Evolutionary conservation across 2,113 vertebrate genomes (phyloP).

Genomic region (Heptranchias perlo): DNA sequence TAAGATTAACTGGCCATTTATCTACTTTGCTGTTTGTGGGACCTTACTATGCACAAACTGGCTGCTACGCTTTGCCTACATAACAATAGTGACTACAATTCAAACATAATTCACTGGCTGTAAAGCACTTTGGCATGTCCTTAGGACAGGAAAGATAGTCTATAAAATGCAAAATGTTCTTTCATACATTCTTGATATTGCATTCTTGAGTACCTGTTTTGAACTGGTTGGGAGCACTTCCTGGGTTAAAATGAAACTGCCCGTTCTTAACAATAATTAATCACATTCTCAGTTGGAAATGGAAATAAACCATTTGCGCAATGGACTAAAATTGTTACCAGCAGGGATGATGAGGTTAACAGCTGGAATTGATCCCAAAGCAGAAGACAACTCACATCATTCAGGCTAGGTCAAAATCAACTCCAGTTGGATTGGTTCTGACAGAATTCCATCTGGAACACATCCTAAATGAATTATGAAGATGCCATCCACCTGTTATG

Average conservation of each 20-base stretch:
- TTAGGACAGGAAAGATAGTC: not conserved
- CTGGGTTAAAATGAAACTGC: not conserved
- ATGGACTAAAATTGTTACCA: not conserved
- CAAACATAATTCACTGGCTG: not conserved
- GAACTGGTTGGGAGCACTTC: not conserved
- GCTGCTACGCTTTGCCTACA: not conserved
- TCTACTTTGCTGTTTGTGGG: not conserved
- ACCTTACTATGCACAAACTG: not conserved
- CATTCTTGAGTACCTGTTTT: not conserved
- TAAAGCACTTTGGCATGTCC: not conserved
- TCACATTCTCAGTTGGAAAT: not conserved
- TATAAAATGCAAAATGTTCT: not conserved
- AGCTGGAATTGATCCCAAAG: not conserved
- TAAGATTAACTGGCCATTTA: not conserved
- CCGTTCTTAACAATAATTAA: not conserved
- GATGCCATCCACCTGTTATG: not conserved
- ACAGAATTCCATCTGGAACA: not conserved
- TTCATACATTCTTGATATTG: not conserved
- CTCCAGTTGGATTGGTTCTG: not conserved
- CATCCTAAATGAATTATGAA: not conserved
- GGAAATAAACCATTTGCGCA: not conserved
- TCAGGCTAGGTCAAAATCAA: not conserved
- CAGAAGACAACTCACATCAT: not conserved
- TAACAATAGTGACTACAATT: not conserved
- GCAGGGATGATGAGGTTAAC: not conserved